Base-by-base conservation (phyloP, 2,797 vertebrate genomes). In the Arctocebus calabarensis region DNA sequence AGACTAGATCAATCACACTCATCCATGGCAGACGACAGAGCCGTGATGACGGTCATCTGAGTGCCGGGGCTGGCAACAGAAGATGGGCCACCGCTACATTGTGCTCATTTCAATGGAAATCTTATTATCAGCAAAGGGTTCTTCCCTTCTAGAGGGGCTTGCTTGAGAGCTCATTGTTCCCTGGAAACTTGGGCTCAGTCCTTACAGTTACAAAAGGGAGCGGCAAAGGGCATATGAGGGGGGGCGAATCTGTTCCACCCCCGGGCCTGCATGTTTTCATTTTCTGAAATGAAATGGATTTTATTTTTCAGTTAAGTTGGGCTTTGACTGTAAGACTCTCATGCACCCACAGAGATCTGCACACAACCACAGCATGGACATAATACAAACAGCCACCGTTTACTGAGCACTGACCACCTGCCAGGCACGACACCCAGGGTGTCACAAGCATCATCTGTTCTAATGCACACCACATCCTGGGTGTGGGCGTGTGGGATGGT, bases 221-320 rank as follows among this genome's bases (percentile, higher is more conserved):
- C 20, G 32, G 27, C 78, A 57, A 71, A 64, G 32, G 29, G 11
- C 27, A 29, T 34, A 17, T 12, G 59, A 29, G 43, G 32, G n/a
- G 43, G 32, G 71, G 10, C 64, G 32, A 73, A 57, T 48, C 45
- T 93, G 11, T 66, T 57, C 59, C 32, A n/a, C 52, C 16, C 5
- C 40, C 37, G 55, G 19, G 45, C 34, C 82, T 78, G 22, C 22
- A 66, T 12, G 10, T 71, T 75, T 88, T 92, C 11, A 20, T 71
- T 79, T 84, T 84, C 86, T 90, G 55, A 93, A 90, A 93, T 66
- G 59, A 93, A 27, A 8, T 57, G 88, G 79, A 34, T 89, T 88
- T 95, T 94, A 92, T 91, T 93, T 89, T 79, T 25, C 43, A 68
- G 52, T 62, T 57, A 55, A 77, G 45, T 73, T 92, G 73, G 55